Conservation (phyloP, 92 coral and sea anemone species). For the Blastomussa wellsi region DNA sequence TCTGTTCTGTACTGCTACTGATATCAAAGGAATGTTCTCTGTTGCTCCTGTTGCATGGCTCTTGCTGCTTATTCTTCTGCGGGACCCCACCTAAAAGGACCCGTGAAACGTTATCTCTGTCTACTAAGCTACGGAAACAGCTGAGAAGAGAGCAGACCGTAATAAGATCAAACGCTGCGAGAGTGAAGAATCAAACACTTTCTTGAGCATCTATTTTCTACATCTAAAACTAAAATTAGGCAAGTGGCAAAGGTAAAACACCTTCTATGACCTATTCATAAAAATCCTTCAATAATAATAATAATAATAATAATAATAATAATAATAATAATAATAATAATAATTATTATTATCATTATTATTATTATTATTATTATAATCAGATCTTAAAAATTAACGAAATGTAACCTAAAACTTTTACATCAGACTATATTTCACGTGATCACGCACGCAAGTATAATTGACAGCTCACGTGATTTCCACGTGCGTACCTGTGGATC, state of each 20-base stretch:
- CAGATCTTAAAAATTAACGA: no score
- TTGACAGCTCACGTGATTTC: not conserved
- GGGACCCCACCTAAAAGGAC: conserved; percentile 43
- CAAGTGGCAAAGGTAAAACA: no score
- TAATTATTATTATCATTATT: no score
- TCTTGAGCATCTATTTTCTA: no score
- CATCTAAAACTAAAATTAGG: no score
- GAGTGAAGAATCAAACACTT: no score
- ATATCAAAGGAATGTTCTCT: conserved; percentile 81
- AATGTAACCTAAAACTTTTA: no score
- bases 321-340: no score
- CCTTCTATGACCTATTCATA: no score
- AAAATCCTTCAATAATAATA: no score
- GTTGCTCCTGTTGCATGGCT: conserved; percentile 40
- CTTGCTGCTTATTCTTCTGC: conserved; percentile 64
- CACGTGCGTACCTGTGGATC: conserved; percentile 30
- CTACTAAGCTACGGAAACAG: not conserved
- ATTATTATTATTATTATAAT: no score
- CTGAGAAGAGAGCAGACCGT: not conserved
- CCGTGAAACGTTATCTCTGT: not conserved
- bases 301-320: no score
- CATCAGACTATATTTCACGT: not conserved
- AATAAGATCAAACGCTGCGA: not conserved
- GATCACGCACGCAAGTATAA: not conserved
- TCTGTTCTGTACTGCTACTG: conserved; percentile 54